Base-by-base conservation (phyloP, 2,113 vertebrate genomes). In the Ariopsis seemanni region DNA sequence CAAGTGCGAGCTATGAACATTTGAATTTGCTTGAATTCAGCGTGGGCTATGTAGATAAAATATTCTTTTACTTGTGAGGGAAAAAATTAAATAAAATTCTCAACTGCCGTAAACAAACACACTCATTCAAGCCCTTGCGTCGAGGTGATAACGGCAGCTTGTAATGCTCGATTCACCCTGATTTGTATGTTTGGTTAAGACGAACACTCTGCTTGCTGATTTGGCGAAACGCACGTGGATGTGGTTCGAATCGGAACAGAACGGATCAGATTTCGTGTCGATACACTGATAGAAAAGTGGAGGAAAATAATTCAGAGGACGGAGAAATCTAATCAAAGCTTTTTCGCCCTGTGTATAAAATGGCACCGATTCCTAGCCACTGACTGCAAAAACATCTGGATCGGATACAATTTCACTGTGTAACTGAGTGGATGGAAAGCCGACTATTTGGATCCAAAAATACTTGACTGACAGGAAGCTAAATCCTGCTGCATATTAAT, bases 381-480 rank as follows among this genome's bases (percentile, higher is more conserved):
- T 82, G 79, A 52, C 15, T 7, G 5, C 52, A 52, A 57, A 63
- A 87, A 65, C 86, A 74, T 82, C 86, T 87, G 86, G 86, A 63
- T 53, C 42, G 1, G 55, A 58, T 75, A 52, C 50, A 25, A 9
- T 83, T 53, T 30, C n/a, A 25, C 15, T 30, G 27, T 34, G 25
- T 50, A n/a, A 48, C 22, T 15, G 86, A 52, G 50, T 9, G 20
- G 55, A 74, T 25, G 27, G 62, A 20, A 87, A 80, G 18, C 55
- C 10, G 55, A 86, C 22, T 4, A 7, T 42, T 30, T 11, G 10
- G 63, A 42, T 57, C 77, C 85, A 72, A 71, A 60, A 82, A 72
- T 48, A 30, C 65, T 63, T 74, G 79, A 74, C 55, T 82, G 86
- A 82, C 55, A 62, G 75, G 20, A 83, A 58, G 8, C 42, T 10